Evolutionary conservation across 2,113 vertebrate genomes (phyloP).

Genomic region (Odocoileus hemionus): DNA sequence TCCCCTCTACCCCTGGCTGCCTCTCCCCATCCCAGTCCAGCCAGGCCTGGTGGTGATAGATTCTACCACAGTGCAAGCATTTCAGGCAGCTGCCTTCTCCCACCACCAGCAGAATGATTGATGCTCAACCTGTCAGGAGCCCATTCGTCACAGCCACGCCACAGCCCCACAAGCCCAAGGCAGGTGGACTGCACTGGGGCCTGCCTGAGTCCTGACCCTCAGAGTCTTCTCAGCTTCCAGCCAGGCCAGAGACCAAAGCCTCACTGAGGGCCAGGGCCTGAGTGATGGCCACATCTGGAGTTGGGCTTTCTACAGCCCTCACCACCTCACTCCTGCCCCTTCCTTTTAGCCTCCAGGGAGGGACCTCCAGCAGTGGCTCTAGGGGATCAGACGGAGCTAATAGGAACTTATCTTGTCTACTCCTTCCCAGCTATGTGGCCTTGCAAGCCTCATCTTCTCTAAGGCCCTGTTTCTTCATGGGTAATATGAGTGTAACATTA

Average conservation of each 20-base stretch:
- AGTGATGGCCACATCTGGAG: background rate
- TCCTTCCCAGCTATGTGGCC: background rate
- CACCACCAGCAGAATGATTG: fast-evolving
- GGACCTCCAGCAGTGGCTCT: background rate
- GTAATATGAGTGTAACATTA: background rate
- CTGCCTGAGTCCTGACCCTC: background rate
- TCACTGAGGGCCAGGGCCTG: background rate
- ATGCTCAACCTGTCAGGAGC: background rate
- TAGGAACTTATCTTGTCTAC: background rate
- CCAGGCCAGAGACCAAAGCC: background rate
- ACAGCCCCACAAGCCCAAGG: background rate
- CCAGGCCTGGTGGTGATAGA: background rate
- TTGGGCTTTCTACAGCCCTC: background rate
- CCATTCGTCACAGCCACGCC: background rate
- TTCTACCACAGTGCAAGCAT: background rate
- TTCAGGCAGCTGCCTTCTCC: background rate
- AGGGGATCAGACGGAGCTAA: background rate
- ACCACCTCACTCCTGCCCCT: background rate
- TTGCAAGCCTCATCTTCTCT: background rate
- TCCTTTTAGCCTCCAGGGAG: background rate
- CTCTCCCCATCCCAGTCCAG: background rate
- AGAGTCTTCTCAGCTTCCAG: background rate
- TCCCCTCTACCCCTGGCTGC: background rate
- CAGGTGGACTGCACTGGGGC: background rate
- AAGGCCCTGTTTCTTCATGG: background rate